A percentile compares a stretch with the other conserved stretches of the same genome.
Conservation (phyloP, 2,113 vertebrate genomes). For the Steatornis caripensis region DNA sequence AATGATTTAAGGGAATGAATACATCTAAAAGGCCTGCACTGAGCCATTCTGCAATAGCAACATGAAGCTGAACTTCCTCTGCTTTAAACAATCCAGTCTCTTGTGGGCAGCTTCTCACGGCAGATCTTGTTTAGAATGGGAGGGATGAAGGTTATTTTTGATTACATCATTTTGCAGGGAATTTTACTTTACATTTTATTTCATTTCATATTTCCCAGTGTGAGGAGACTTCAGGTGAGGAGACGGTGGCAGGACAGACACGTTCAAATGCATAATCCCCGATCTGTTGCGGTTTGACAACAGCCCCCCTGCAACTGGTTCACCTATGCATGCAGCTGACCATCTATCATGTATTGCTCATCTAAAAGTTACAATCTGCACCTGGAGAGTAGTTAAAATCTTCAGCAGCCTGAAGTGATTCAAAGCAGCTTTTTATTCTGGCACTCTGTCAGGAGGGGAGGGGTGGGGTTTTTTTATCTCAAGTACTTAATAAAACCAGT, state of each 20-base stretch:
- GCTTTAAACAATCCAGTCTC: not conserved
- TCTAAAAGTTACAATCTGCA: not conserved
- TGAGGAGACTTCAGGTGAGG: not conserved
- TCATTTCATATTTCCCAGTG: not conserved
- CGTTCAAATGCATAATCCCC: not conserved
- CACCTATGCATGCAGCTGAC: not conserved
- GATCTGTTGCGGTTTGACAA: not conserved
- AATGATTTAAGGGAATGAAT: constrained; percentile 73
- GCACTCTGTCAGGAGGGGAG: not conserved
- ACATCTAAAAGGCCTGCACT: constrained; percentile 54
- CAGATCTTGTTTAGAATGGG: not conserved
- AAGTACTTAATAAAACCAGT: not conserved
- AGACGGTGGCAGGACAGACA: not conserved
- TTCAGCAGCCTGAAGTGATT: not conserved
- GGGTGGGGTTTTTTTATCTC: not conserved
- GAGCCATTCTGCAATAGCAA: constrained; percentile 56
- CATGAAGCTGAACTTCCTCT: not conserved
- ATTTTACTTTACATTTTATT: not conserved
- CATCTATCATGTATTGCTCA: not conserved
- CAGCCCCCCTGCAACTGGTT: not conserved
- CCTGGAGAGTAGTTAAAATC: not conserved
- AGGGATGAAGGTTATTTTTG: not conserved
- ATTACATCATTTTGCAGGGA: not conserved
- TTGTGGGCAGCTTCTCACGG: not conserved
- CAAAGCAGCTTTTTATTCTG: not conserved